Evolutionary conservation across 2,797 vertebrate species (phyloP).

Genomic region (Pangasius sanitwongsei): DNA sequence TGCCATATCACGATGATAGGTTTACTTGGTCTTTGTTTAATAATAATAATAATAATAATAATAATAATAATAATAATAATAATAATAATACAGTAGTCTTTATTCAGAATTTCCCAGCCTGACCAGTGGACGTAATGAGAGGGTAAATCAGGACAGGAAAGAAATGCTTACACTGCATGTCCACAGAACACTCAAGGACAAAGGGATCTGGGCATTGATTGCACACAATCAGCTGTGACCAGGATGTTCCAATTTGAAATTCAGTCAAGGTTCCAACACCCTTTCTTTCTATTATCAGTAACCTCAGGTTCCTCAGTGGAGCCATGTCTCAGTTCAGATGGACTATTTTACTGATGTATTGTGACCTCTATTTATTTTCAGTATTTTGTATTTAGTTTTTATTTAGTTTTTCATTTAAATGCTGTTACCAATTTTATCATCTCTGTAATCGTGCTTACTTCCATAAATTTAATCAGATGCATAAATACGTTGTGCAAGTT

Average conservation of each 20-base stretch:
- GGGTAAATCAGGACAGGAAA: neutral
- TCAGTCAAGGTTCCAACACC: neutral
- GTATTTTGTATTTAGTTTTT: neutral
- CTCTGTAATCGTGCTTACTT: neutral
- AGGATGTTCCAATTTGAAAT: neutral
- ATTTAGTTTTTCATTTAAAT: neutral
- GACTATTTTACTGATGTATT: neutral
- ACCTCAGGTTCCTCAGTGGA: neutral
- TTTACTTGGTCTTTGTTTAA: neutral
- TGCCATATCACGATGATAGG: neutral
- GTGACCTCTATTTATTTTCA: neutral
- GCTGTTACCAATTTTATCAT: neutral
- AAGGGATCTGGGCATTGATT: neutral
- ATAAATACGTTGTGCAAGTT: neutral
- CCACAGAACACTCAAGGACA: constrained; percentile 2
- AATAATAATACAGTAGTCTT: neutral
- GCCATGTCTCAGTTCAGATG: neutral
- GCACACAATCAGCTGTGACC: neutral
- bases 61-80: too few relatives aligned
- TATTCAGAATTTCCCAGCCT: neutral
- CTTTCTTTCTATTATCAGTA: neutral
- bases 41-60: neutral
- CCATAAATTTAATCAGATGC: neutral
- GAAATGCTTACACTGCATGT: neutral
- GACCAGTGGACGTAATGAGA: neutral